Conservation (phyloP, 2,888 invertebrate genomes). For the Melangyna quadrimaculata region DNA sequence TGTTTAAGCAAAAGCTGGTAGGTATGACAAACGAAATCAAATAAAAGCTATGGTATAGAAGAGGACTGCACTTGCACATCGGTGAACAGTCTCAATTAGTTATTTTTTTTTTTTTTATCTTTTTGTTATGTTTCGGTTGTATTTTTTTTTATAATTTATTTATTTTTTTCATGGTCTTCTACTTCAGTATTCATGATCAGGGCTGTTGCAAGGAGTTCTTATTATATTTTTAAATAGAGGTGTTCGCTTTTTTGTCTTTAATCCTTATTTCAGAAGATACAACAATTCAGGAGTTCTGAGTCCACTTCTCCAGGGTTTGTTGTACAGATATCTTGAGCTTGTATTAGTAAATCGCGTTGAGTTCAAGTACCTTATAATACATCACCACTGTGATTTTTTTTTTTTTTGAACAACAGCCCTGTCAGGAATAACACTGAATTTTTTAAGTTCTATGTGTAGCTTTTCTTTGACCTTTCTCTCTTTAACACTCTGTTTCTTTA, state of each 20-base stretch:
- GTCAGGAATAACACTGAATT: not conserved
- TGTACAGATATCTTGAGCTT: too few species aligned
- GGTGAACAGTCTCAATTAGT: conserved; percentile 41
- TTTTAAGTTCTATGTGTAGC: conserved; percentile 12
- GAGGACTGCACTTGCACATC: conserved; percentile 42
- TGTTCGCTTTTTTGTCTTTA: too few species aligned
- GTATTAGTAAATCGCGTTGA: too few species aligned
- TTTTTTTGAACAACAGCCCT: not conserved
- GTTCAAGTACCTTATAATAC: too few species aligned
- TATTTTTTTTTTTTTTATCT: not conserved
- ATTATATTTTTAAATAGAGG: too few species aligned
- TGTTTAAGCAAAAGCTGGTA: not conserved
- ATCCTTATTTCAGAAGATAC: too few species aligned
- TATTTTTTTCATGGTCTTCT: not conserved
- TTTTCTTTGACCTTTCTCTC: not conserved
- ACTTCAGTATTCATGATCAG: not conserved
- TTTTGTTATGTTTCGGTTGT: not conserved
- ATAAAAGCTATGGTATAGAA: conserved; percentile 30
- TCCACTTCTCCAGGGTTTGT: too few species aligned
- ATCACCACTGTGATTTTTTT: not conserved
- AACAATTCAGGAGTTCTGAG: too few species aligned
- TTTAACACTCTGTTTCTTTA: not conserved
- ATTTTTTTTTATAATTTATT: not conserved
- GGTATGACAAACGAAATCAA: conserved; percentile 42
- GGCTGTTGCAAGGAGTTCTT: not conserved